These are phyloP conservation scores for Ceratitis capitata DNA, from an alignment of 1,140 invertebrate genomes.

Conservation along the genomic window DNA sequence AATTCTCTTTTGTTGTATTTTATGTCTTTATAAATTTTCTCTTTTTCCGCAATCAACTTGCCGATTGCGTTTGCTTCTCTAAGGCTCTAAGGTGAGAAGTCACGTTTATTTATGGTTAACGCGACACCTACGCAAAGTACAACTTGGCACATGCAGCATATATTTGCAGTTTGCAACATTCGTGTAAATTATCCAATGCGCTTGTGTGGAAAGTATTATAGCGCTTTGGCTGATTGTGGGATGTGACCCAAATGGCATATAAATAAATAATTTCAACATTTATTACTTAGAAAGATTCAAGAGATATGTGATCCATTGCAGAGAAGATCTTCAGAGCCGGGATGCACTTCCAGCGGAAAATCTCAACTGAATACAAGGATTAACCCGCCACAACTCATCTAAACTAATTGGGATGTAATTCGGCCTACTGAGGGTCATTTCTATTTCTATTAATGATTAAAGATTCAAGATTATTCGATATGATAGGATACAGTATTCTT, in stretches of 20 bases:
- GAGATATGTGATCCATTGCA: too few species aligned
- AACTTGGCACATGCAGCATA: constrained; percentile 1
- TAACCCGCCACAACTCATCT: too few species aligned
- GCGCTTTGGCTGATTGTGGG: background rate
- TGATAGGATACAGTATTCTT: too few species aligned
- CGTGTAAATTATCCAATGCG: background rate
- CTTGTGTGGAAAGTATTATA: background rate
- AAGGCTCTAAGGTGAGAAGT: background rate
- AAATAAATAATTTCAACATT: background rate
- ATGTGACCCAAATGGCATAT: constrained; percentile 6
- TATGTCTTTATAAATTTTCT: constrained; percentile 19
- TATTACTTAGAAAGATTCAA: too few species aligned
- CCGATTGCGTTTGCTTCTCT: background rate
- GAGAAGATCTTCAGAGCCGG: too few species aligned
- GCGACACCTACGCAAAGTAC: constrained; percentile 16
- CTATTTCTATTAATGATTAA: too few species aligned
- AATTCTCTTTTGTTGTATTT: constrained; percentile 14
- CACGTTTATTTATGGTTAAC: constrained; percentile 11
- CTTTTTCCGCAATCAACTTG: background rate
- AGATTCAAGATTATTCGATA: too few species aligned
- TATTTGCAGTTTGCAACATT: background rate
- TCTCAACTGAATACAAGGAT: too few species aligned
- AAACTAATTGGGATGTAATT: too few species aligned
- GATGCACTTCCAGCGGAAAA: background rate
- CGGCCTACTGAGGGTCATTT: too few species aligned